phyloP scores from a whole-genome alignment of 2,113 vertebrate genomes.

The Trichechus manatus region DNA sequence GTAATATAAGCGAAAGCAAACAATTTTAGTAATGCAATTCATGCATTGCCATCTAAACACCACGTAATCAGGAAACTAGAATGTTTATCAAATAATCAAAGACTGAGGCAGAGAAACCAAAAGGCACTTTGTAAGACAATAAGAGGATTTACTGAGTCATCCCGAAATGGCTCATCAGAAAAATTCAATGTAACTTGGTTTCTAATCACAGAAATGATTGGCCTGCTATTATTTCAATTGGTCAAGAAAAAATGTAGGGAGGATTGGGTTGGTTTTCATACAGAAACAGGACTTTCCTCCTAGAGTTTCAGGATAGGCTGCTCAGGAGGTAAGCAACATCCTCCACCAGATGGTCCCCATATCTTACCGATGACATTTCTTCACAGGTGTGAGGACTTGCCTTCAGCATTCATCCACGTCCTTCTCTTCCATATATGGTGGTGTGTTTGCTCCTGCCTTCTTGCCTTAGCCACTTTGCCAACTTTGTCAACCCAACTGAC shows the following conservation, averaged over 20 bases:
- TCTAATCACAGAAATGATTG: not conserved
- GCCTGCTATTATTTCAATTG: not conserved
- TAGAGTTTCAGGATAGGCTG: not conserved
- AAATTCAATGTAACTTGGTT: not conserved
- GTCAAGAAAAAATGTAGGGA: not conserved
- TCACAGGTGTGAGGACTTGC: not conserved
- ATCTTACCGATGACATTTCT: not conserved
- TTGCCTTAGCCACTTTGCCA: not conserved
- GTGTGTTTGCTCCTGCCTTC: not conserved
- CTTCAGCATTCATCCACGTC: accelerated
- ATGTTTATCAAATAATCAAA: conserved; percentile 69
- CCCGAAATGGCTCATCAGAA: not conserved
- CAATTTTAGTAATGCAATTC: conserved; percentile 51
- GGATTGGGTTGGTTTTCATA: not conserved
- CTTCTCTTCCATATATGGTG: not conserved
- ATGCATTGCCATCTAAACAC: conserved; percentile 58
- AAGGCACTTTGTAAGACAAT: conserved; percentile 16
- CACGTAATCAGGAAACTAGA: conserved; percentile 54
- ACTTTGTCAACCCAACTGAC: not conserved
- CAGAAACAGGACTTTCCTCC: not conserved
- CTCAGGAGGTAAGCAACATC: not conserved
- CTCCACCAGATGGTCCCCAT: not conserved
- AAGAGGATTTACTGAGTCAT: not conserved
- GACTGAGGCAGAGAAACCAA: conserved; percentile 14
- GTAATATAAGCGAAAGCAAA: conserved; percentile 35